These are phyloP conservation scores for Microplitis demolitor DNA, from an alignment of 1,140 invertebrate species.

Conservation along the genomic window DNA sequence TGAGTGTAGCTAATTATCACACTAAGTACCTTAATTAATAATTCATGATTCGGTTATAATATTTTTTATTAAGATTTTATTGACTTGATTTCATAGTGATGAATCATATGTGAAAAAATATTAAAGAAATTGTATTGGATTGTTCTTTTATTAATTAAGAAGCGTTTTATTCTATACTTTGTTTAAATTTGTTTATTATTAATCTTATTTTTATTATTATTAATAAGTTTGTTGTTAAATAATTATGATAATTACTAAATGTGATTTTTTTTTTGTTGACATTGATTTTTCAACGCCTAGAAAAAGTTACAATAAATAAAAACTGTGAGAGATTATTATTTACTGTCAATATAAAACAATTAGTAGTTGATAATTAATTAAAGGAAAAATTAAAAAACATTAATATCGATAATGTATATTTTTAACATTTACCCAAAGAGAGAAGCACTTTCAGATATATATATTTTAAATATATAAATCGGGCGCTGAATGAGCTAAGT, in stretches of 20 bases:
- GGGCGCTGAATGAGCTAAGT: slow-evolving; percentile 9
- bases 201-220: slow-evolving; percentile 33
- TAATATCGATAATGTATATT: slow-evolving; percentile 45
- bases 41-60: too few species aligned
- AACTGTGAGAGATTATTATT: neutral
- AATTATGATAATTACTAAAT: slow-evolving; percentile 37
- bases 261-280: slow-evolving; percentile 38
- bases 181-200: slow-evolving; percentile 44
- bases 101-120: neutral
- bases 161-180: slow-evolving; percentile 8
- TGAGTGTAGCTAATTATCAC: slow-evolving; percentile 45
- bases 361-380: slow-evolving; percentile 27
- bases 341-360: neutral
- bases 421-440: slow-evolving; percentile 56
- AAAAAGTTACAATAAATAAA: slow-evolving; percentile 51
- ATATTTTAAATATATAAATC: neutral
- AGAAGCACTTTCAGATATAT: slow-evolving; percentile 31
- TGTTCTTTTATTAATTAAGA: slow-evolving; percentile 32
- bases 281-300: slow-evolving; percentile 38
- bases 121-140: slow-evolving; percentile 39
- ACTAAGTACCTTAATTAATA: slow-evolving; percentile 30
- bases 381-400: slow-evolving; percentile 33
- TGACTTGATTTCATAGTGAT: slow-evolving; percentile 57
- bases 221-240: slow-evolving; percentile 50
- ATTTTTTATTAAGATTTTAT: slow-evolving; percentile 29